Evolutionary conservation across 2,797 vertebrate species (phyloP).

Genomic region (Acridotheres tristis): DNA sequence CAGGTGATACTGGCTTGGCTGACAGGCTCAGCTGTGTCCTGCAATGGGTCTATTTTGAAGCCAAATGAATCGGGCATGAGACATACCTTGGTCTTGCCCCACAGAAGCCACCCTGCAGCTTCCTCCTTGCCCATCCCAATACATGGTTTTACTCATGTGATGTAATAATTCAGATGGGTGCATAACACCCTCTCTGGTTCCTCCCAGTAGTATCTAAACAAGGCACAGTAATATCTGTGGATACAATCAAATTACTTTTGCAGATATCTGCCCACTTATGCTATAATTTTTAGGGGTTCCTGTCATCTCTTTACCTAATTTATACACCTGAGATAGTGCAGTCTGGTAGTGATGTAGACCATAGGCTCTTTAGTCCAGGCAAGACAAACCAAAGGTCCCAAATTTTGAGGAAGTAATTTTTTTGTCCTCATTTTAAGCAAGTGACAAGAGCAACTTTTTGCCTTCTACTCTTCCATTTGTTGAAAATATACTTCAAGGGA

Average conservation of each 20-base stretch:
- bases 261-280: not conserved
- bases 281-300: not conserved
- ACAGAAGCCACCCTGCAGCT: not conserved
- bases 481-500: not conserved
- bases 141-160: not conserved
- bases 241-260: not conserved
- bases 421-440: not conserved
- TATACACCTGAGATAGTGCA: not conserved
- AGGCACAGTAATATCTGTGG: not conserved
- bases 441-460: not conserved
- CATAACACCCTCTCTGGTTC: not conserved
- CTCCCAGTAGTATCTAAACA: not conserved
- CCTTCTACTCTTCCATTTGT: not conserved
- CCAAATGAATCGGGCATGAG: not conserved
- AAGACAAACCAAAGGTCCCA: not conserved
- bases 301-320: not conserved
- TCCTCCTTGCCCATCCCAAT: not conserved
- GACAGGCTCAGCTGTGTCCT: not conserved
- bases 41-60: not conserved
- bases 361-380: not conserved
- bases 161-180: not conserved
- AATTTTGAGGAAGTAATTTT: not conserved
- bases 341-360: not conserved
- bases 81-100: not conserved
- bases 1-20: not conserved